Conservation (phyloP, 2,888 invertebrate species). For the Micoletzkya japonica region DNA sequence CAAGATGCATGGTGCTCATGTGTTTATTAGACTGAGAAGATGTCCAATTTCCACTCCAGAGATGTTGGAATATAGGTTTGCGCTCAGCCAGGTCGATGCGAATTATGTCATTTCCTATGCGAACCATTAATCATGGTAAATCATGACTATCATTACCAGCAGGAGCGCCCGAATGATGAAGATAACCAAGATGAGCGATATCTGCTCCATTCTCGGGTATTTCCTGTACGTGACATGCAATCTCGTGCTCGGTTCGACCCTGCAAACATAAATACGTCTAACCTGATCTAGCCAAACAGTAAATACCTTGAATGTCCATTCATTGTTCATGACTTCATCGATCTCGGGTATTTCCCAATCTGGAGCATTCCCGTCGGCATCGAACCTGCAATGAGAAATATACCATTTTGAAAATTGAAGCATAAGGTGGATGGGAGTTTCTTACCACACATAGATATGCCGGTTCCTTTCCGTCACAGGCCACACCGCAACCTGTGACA, state of each 20-base stretch:
- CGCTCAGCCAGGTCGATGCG: conserved; percentile 43
- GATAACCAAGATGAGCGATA: conserved; percentile 77
- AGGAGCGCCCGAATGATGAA: conserved; percentile 70
- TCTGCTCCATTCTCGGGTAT: conserved; percentile 89
- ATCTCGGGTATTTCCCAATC: conserved; percentile 74
- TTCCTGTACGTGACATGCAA: conserved; percentile 71
- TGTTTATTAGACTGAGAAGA: conserved; percentile 70
- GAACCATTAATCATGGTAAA: neutral
- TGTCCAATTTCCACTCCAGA: conserved; percentile 73
- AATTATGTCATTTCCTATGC: conserved; percentile 41
- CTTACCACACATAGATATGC: conserved; percentile 78
- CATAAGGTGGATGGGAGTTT: neutral
- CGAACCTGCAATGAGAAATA: conserved; percentile 66
- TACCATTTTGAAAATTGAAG: neutral
- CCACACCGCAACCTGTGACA: conserved; percentile 72
- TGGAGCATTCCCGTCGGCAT: conserved; percentile 76
- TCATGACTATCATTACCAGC: conserved; percentile 6
- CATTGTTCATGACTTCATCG: conserved; percentile 69
- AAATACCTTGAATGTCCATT: conserved; percentile 67
- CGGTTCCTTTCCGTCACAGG: conserved; percentile 75
- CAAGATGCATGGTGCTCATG: conserved; percentile 72
- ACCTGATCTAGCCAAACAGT: neutral
- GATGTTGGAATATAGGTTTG: conserved; percentile 65
- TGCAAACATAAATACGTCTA: conserved; percentile 67
- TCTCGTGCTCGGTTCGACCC: conserved; percentile 77